A percentile compares a stretch with the other conserved stretches of the same genome.
Evolutionary conservation across 2,888 invertebrate genomes (phyloP).

Genomic region (Tolmerus cingulatus): DNA sequence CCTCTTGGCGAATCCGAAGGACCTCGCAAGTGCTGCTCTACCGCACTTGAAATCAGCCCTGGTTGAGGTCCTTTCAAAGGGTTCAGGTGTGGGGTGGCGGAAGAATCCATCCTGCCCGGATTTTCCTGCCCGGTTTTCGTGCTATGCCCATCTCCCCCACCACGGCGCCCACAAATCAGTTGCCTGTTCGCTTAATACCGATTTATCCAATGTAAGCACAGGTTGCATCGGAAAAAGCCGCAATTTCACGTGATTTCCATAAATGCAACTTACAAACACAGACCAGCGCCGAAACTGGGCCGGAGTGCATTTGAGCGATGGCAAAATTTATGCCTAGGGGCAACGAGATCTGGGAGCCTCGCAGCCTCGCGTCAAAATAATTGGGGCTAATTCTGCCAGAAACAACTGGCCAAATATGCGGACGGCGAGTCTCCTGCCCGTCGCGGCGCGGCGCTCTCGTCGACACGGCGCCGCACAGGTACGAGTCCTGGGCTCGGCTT

Average conservation of each 20-base stretch:
- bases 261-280: conserved; percentile 5
- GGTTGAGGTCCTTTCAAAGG: neutral
- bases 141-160: neutral
- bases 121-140: neutral
- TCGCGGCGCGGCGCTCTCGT: neutral
- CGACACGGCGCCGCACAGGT: neutral
- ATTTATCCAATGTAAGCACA: neutral
- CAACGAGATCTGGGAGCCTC: neutral
- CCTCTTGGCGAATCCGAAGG: neutral
- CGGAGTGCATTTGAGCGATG: neutral
- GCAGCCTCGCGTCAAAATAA: neutral
- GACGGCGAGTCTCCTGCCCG: neutral
- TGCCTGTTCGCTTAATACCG: neutral
- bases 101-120: neutral
- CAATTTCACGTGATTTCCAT: conserved; percentile 22
- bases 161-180: conserved; percentile 3
- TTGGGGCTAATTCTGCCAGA: neutral
- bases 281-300: neutral
- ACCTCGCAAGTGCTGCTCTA: neutral
- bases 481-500: neutral
- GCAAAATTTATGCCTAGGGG: neutral
- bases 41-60: neutral
- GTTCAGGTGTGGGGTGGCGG: neutral
- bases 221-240: conserved; percentile 13
- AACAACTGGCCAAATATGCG: neutral